Base-by-base conservation (phyloP, 2,113 vertebrate species). In the Callospermophilus lateralis region DNA sequence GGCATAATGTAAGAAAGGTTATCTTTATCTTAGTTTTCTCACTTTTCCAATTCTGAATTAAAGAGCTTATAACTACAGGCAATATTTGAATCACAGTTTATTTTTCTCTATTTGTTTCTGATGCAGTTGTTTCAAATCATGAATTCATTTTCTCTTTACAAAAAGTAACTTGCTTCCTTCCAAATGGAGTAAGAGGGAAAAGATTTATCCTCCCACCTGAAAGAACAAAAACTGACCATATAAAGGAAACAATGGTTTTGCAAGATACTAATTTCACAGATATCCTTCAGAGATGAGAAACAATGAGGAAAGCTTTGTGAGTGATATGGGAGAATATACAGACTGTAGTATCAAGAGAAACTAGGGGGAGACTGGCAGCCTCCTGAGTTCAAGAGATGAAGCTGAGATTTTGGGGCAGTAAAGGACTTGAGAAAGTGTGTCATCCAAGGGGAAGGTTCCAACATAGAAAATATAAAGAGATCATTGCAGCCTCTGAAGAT, bases 1-100 rank as follows among this genome's bases (percentile, higher is more conserved):
- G 6, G 24, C 6, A 61, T 13, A 70, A 63, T 58, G 42, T 11
- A 72, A 37, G 74, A 32, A 94, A 89, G 72, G 1, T 58, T 84
- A 37, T 51, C 15, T 92, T 86, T 74, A 73, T 84, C 34, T 85
- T 24, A 76, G 9, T 72, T 80, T 79, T 85, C 24, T 73, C 42
- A 58, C 77, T 95, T 88, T 83, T 72, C 53, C n/a, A 42, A 37
- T 63, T 91, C 45, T 79, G 58, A 89, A 85, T 95, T 67, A 70
- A 48, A 87, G 17, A 90, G 16, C 13, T 55, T 32, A 26, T 67
- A 12, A 34, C 4, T 83, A 86, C 19, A 83, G 26, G 22, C 45
- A 95, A 51, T 73, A 79, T 22, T 28, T 84, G 42, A 72, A n/a
- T 84, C 83, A 55, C 11, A 91, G 32, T 42, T 67, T 42, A 48